Conservation (phyloP, 2,888 invertebrate species). For the Pseudococcus longispinus region DNA sequence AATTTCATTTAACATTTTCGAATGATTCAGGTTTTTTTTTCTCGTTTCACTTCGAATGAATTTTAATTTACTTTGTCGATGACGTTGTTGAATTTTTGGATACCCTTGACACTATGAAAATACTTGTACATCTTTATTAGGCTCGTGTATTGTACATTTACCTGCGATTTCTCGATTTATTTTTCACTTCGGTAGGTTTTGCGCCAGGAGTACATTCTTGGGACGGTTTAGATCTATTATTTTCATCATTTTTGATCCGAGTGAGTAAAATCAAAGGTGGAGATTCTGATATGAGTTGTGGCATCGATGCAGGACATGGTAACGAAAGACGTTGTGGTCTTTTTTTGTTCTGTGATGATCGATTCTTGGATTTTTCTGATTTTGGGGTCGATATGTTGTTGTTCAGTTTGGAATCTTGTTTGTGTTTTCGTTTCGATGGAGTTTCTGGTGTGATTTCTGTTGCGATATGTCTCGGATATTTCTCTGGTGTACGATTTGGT, state of each 20-base stretch:
- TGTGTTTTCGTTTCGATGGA: neutral
- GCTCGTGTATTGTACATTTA: neutral
- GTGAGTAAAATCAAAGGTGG: neutral
- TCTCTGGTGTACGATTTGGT: neutral
- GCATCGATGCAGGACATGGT: neutral
- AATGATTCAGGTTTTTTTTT: neutral
- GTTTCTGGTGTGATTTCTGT: neutral
- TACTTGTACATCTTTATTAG: neutral
- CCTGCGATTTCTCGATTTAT: neutral
- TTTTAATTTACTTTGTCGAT: slow-evolving; percentile 3
- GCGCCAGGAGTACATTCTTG: neutral
- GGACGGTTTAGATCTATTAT: neutral
- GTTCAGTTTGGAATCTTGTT: neutral
- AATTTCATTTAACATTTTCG: slow-evolving; percentile 1
- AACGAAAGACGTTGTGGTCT: neutral
- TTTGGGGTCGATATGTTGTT: neutral
- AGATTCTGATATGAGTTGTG: neutral
- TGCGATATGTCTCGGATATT: neutral
- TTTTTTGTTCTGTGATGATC: neutral
- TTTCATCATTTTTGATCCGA: neutral
- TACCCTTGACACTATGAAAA: neutral
- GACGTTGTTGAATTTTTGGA: neutral
- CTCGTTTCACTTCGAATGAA: neutral
- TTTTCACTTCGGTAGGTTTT: neutral
- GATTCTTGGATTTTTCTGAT: neutral